A percentile compares a stretch with the other conserved stretches of the same genome.
Evolutionary conservation across 2,113 vertebrate species (phyloP).

Genomic region (Machaerirhynchus nigripectus): DNA sequence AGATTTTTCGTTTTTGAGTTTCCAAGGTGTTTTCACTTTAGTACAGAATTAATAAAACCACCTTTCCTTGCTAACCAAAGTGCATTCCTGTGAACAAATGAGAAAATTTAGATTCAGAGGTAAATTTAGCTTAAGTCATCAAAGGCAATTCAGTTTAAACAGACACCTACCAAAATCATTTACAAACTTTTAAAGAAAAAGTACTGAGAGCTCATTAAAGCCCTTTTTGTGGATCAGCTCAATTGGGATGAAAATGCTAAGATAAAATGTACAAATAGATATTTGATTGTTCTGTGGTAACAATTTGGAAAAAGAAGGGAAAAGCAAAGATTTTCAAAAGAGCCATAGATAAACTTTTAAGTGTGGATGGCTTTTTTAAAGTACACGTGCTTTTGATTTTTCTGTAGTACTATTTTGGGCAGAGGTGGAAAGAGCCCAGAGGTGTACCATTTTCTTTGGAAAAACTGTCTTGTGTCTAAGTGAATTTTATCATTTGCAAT

Average conservation of each 20-base stretch:
- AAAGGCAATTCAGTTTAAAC: neutral
- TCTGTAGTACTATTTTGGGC: neutral
- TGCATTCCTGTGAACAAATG: neutral
- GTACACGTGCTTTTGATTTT: neutral
- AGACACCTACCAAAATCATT: neutral
- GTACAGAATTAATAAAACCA: neutral
- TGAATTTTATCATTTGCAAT: neutral
- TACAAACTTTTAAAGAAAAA: neutral
- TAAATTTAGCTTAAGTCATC: neutral
- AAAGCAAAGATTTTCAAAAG: neutral
- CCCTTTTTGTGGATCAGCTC: neutral
- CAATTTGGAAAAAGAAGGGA: neutral
- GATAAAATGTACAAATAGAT: neutral
- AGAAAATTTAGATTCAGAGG: neutral
- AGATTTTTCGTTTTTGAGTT: neutral
- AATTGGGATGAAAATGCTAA: neutral
- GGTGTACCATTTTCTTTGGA: neutral
- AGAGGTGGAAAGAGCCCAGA: neutral
- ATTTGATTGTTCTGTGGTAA: neutral
- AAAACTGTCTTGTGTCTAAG: neutral
- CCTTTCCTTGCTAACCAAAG: neutral
- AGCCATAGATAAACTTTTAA: neutral
- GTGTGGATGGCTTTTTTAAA: neutral
- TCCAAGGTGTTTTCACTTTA: neutral
- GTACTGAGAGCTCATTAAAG: neutral